phyloP scores from a whole-genome alignment of 2,888 invertebrate species.

The Tachina grossa region DNA sequence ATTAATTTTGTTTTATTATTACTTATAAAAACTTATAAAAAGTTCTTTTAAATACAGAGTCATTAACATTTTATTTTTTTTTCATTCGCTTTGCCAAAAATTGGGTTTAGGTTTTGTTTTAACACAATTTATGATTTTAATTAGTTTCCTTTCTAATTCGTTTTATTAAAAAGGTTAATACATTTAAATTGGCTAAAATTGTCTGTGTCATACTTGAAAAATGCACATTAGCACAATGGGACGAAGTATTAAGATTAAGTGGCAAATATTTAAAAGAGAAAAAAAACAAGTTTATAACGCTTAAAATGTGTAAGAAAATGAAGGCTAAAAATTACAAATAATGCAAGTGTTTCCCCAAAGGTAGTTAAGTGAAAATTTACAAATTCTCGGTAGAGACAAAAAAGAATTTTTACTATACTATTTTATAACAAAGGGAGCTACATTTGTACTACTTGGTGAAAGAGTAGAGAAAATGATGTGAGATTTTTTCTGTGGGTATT shows the following conservation, averaged over 20 bases:
- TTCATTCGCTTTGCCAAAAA: background rate
- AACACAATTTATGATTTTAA: constrained; percentile 11
- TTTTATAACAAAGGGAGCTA: no score
- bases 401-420: no score
- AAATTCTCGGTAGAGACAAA: no score
- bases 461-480: no score
- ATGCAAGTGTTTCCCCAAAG: no score
- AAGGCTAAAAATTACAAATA: no score
- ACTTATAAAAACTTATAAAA: constrained; percentile 17
- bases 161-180: constrained; percentile 29
- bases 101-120: background rate
- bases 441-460: no score
- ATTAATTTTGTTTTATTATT: background rate
- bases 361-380: no score
- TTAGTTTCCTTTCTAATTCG: constrained; percentile 36
- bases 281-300: no score
- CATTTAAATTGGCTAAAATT: background rate
- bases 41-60: constrained; percentile 6
- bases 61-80: constrained; percentile 6
- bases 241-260: background rate
- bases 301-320: no score
- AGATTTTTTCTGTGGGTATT: no score
- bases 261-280: background rate
- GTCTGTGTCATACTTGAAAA: constrained; percentile 12
- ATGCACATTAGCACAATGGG: constrained; percentile 22